A percentile compares a stretch with the other conserved stretches of the same genome.
Conservation (phyloP, 1,140 invertebrate genomes). For the Asbolus verrucosus region DNA sequence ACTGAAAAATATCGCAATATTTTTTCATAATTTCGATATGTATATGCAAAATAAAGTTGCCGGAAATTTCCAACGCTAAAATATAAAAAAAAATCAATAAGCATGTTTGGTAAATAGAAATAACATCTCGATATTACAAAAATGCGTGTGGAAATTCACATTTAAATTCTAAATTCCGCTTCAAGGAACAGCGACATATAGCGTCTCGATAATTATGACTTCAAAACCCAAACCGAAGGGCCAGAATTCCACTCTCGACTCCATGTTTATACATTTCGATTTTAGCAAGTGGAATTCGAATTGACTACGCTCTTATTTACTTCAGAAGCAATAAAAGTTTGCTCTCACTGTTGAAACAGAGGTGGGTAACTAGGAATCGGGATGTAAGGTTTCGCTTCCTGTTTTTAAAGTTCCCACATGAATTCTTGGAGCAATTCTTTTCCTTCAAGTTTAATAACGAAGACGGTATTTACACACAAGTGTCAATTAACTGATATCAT, state of each 20-base stretch:
- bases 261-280: slow-evolving; percentile 14
- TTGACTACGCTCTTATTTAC: slow-evolving; percentile 42
- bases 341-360: slow-evolving; percentile 1
- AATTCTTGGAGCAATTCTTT: too few species aligned
- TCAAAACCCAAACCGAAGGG: slow-evolving; percentile 12
- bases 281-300: slow-evolving; percentile 24
- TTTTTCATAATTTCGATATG: not conserved
- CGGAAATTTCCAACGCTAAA: not conserved
- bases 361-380: too few species aligned
- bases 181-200: slow-evolving; percentile 18
- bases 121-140: not conserved
- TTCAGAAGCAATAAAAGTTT: slow-evolving; percentile 41
- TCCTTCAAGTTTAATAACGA: too few species aligned
- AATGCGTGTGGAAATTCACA: not conserved
- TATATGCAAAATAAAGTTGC: not conserved
- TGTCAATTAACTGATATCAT: too few species aligned
- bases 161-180: slow-evolving; percentile 11
- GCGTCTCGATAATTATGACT: slow-evolving; percentile 19
- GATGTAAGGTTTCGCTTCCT: too few species aligned
- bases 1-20: not conserved
- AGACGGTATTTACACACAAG: too few species aligned
- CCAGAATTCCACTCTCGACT: slow-evolving; percentile 2
- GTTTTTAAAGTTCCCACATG: too few species aligned
- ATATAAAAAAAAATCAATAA: slow-evolving; percentile 2
- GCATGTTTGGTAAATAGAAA: not conserved